These are phyloP conservation scores for Sylvia borin DNA, from an alignment of 2,797 vertebrate species.

Conservation along the genomic window DNA sequence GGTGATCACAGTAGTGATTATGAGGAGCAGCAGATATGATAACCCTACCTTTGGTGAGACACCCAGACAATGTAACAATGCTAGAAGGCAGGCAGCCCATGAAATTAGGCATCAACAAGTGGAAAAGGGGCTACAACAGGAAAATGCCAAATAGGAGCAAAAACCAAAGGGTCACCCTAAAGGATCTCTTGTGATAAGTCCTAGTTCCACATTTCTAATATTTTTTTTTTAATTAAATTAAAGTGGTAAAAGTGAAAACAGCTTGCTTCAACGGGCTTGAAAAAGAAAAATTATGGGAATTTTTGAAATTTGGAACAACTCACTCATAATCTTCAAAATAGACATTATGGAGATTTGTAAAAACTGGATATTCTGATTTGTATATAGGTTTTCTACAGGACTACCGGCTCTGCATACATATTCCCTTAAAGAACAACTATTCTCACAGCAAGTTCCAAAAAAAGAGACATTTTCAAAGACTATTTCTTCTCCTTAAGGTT, in stretches of 20 bases:
- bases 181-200: neutral
- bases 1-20: neutral
- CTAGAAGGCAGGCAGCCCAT: neutral
- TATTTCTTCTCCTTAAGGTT: neutral
- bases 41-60: neutral
- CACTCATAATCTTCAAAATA: neutral
- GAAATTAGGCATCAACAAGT: neutral
- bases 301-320: neutral
- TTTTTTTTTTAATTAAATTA: neutral
- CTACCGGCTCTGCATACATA: neutral
- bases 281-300: neutral
- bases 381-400: neutral
- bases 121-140: neutral
- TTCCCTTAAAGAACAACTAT: neutral
- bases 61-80: neutral
- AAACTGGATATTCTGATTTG: neutral
- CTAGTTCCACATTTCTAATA: neutral
- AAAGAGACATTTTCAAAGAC: neutral
- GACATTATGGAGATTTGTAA: neutral
- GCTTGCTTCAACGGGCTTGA: neutral
- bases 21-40: fast-evolving
- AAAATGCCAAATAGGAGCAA: neutral
- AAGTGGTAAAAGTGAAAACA: neutral
- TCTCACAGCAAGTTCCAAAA: neutral
- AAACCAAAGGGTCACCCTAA: neutral